A percentile compares a stretch with the other conserved stretches of the same genome.
Evolutionary conservation across 37 sponge, comb jelly and placozoan genomes (phyloP).

Genomic region (Diacarnus erythraeanus): DNA sequence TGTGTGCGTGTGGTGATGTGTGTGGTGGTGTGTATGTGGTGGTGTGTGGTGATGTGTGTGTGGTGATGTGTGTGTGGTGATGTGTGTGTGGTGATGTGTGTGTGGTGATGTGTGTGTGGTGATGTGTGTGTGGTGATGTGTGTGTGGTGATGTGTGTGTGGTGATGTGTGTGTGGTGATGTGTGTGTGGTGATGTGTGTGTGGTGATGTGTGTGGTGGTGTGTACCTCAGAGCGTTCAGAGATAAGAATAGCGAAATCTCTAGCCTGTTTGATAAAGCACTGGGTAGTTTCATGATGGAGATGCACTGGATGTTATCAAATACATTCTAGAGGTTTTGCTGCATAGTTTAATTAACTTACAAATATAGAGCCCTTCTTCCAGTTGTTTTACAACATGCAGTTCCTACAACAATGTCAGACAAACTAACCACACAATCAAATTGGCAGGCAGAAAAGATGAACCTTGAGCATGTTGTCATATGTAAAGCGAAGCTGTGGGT

Average conservation of each 20-base stretch:
- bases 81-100: neutral
- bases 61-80: neutral
- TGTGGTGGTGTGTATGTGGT: neutral
- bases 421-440: conserved; percentile 13
- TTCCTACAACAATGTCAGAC: conserved; percentile 44
- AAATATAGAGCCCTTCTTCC: conserved; percentile 68
- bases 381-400: conserved; percentile 63
- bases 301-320: conserved; percentile 51
- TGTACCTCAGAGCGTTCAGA: conserved; percentile 68
- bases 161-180: neutral
- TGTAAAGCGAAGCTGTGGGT: conserved; percentile 64
- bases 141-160: neutral
- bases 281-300: conserved; percentile 78
- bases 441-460: neutral
- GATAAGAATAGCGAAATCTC: conserved; percentile 72
- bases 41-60: neutral
- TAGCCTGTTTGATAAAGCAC: conserved; percentile 70
- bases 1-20: neutral
- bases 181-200: neutral
- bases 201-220: neutral
- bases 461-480: conserved; percentile 91
- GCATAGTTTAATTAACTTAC: conserved; percentile 47
- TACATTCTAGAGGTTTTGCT: neutral
- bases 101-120: neutral
- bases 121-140: neutral